phyloP scores from a whole-genome alignment of 2,888 invertebrate genomes.

The Tachystola acroxantha region DNA sequence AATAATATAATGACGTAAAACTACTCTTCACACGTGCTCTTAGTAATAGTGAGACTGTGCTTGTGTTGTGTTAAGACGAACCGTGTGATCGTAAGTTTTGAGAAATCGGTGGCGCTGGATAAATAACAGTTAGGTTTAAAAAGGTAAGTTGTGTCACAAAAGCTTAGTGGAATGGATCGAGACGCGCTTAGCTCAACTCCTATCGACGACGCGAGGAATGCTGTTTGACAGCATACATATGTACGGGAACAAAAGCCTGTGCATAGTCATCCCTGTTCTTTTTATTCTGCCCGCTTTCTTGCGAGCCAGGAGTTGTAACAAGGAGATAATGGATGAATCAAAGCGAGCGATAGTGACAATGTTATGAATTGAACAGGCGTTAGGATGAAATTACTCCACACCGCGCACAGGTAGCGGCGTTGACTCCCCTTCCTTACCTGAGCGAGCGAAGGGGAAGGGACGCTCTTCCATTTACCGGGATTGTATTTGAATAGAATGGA shows the following conservation, averaged over 20 bases:
- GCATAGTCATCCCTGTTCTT: slow-evolving; percentile 66
- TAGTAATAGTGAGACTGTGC: slow-evolving; percentile 48
- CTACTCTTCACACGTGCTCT: slow-evolving; percentile 42
- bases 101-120: slow-evolving; percentile 49
- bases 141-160: slow-evolving; percentile 75
- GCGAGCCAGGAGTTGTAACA: slow-evolving; percentile 22
- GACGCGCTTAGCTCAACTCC: slow-evolving; percentile 58
- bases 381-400: slow-evolving; percentile 34
- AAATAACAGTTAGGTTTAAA: slow-evolving; percentile 72
- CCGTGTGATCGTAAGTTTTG: slow-evolving; percentile 39
- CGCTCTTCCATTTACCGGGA: slow-evolving; percentile 53
- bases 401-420: slow-evolving; percentile 52
- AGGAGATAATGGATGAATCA: slow-evolving; percentile 25
- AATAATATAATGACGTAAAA: slow-evolving; percentile 59
- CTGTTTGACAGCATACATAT: slow-evolving; percentile 73
- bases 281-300: slow-evolving; percentile 59
- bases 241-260: slow-evolving; percentile 75
- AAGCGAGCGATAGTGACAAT: slow-evolving; percentile 21
- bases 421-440: slow-evolving; percentile 61
- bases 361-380: slow-evolving; percentile 35
- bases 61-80: slow-evolving; percentile 42
- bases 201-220: slow-evolving; percentile 73
- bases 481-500: slow-evolving; percentile 59
- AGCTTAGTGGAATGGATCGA: slow-evolving; percentile 62
- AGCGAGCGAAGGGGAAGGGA: slow-evolving; percentile 49